phyloP scores from a whole-genome alignment of 2,888 invertebrate species.

The Piscicola geometra region DNA sequence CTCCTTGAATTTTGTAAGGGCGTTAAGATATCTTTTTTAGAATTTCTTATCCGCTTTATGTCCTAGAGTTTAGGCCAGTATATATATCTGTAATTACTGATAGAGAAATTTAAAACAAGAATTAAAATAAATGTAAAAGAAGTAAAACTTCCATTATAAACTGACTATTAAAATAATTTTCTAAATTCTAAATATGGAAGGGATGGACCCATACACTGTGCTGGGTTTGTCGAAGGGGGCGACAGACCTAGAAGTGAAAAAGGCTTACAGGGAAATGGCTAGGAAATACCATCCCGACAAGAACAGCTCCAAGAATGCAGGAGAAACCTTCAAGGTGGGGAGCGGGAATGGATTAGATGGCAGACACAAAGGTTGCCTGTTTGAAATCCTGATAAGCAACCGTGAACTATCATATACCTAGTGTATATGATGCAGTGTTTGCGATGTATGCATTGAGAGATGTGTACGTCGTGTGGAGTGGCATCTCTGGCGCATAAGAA shows the following conservation, averaged over 20 bases:
- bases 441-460: too few species aligned
- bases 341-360: too few species aligned
- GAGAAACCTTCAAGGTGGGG: conserved; percentile 49
- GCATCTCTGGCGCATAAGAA: too few species aligned
- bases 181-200: not conserved
- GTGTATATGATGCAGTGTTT: too few species aligned
- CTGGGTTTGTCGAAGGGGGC: conserved; percentile 47
- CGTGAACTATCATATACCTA: too few species aligned
- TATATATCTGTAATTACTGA: too few species aligned
- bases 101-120: too few species aligned
- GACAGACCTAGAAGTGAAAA: conserved; percentile 50
- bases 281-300: conserved; percentile 53
- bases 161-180: too few species aligned
- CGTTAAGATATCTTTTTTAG: not conserved
- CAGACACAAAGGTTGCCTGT: not conserved
- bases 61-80: too few species aligned
- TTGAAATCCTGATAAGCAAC: not conserved
- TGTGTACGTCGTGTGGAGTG: too few species aligned
- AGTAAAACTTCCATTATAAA: too few species aligned
- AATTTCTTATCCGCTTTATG: not conserved
- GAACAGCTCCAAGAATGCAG: conserved; percentile 49
- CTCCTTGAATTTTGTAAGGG: not conserved
- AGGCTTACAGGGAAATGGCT: conserved; percentile 50
- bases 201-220: conserved; percentile 31
- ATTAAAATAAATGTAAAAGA: too few species aligned